Conservation (phyloP, 2,113 vertebrate genomes). For the Anas platyrhynchos region DNA sequence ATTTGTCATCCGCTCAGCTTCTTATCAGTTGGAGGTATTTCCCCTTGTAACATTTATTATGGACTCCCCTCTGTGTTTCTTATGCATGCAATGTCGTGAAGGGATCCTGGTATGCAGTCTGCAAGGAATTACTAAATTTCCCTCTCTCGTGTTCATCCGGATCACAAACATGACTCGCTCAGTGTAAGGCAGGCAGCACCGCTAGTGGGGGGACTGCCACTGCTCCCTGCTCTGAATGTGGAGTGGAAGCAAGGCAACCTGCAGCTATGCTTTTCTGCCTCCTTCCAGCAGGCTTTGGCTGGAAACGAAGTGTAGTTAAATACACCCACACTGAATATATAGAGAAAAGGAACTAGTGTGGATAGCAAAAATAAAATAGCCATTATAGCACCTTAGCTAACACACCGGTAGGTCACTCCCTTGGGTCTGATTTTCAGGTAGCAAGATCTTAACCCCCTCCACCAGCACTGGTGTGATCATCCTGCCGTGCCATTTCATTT, state of each 20-base stretch:
- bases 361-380: neutral
- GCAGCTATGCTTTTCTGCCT: neutral
- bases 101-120: neutral
- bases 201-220: neutral
- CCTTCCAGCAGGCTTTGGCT: neutral
- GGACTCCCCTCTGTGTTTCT: slow-evolving; percentile 30
- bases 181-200: rapidly evolving
- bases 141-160: neutral
- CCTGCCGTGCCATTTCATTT: neutral
- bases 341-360: neutral
- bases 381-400: neutral
- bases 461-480: rapidly evolving
- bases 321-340: neutral
- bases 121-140: slow-evolving; percentile 11
- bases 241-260: neutral
- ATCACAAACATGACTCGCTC: neutral
- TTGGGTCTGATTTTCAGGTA: neutral
- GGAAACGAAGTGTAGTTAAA: neutral
- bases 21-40: slow-evolving; percentile 72
- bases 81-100: neutral
- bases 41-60: slow-evolving; percentile 64
- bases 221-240: neutral
- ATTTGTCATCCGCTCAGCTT: slow-evolving; percentile 63
- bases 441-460: neutral
- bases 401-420: too few species aligned